phyloP scores from a whole-genome alignment of 1,140 invertebrate species.

The Drosophila ananassae region DNA sequence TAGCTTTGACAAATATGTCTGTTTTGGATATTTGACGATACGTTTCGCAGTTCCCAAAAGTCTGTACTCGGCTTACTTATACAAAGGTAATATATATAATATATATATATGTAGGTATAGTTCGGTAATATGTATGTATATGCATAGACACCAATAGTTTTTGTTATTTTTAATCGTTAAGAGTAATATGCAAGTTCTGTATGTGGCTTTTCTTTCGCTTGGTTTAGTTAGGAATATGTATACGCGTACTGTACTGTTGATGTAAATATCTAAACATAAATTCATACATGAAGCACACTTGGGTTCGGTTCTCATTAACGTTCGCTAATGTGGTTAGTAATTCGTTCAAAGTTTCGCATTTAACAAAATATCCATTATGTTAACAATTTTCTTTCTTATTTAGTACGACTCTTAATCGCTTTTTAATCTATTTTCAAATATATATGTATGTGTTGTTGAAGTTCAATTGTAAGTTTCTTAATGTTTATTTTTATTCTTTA shows the following conservation, averaged over 20 bases:
- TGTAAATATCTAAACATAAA: conserved; percentile 81
- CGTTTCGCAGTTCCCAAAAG: conserved; percentile 61
- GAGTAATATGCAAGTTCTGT: conserved; percentile 65
- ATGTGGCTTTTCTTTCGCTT: conserved; percentile 35
- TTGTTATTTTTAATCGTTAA: conserved; percentile 57
- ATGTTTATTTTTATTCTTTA: not conserved
- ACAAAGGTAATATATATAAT: conserved; percentile 51
- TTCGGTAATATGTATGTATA: conserved; percentile 49
- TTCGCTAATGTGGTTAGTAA: conserved; percentile 48
- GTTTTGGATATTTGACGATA: conserved; percentile 54
- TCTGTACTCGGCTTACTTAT: conserved; percentile 69
- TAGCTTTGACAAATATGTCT: conserved; percentile 54
- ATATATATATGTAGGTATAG: conserved; percentile 50
- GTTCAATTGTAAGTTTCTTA: conserved; percentile 26
- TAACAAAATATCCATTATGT: conserved; percentile 69
- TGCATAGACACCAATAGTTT: conserved; percentile 73
- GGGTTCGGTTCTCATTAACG: conserved; percentile 71
- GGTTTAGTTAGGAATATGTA: conserved; percentile 54
- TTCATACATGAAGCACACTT: conserved; percentile 84
- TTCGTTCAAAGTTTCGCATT: conserved; percentile 43
- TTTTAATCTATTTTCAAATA: conserved; percentile 49
- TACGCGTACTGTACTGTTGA: conserved; percentile 50
- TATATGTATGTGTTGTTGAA: conserved; percentile 43
- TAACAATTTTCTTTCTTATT: conserved; percentile 63
- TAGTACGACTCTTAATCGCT: conserved; percentile 15